These are phyloP conservation scores for Cynoglossus semilaevis DNA, from an alignment of 2,113 vertebrate genomes.

Conservation along the genomic window DNA sequence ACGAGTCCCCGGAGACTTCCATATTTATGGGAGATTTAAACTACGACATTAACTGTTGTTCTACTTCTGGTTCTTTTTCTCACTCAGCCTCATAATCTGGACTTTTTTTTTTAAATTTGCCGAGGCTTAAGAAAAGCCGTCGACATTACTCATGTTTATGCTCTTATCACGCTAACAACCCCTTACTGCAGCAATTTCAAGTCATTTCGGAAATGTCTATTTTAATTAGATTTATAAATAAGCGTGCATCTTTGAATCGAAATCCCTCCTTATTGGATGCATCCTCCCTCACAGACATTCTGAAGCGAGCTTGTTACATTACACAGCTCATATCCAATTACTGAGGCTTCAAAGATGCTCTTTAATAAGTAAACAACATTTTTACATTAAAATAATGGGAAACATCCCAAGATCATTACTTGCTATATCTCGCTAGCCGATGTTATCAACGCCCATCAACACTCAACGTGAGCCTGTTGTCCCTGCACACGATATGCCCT, in stretches of 20 bases:
- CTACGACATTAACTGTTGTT: slow-evolving; percentile 17
- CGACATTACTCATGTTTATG: slow-evolving; percentile 1
- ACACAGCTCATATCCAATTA: background rate
- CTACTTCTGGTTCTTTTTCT: slow-evolving; percentile 1
- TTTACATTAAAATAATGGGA: too few relatives aligned
- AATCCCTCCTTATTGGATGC: background rate
- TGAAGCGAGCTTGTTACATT: background rate
- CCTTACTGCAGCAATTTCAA: slow-evolving; percentile 2
- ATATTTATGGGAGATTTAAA: slow-evolving; percentile 29
- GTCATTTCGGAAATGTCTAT: background rate
- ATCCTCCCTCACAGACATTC: background rate
- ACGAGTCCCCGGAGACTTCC: slow-evolving; percentile 31
- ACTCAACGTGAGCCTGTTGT: too few relatives aligned
- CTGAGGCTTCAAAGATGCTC: background rate
- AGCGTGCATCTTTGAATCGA: background rate
- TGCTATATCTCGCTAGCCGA: too few relatives aligned
- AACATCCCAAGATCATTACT: too few relatives aligned
- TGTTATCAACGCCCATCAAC: too few relatives aligned
- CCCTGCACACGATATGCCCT: slow-evolving; percentile 50
- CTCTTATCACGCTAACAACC: background rate
- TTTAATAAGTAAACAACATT: too few relatives aligned
- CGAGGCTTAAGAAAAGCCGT: slow-evolving; percentile 10
- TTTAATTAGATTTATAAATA: background rate
- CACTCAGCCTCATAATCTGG: background rate
- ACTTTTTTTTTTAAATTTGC: background rate